Evolutionary conservation across 2,113 vertebrate species (phyloP), one percentile per base, ranked within the genome.

Genomic region (Myrmecophaga tridactyla): DNA sequence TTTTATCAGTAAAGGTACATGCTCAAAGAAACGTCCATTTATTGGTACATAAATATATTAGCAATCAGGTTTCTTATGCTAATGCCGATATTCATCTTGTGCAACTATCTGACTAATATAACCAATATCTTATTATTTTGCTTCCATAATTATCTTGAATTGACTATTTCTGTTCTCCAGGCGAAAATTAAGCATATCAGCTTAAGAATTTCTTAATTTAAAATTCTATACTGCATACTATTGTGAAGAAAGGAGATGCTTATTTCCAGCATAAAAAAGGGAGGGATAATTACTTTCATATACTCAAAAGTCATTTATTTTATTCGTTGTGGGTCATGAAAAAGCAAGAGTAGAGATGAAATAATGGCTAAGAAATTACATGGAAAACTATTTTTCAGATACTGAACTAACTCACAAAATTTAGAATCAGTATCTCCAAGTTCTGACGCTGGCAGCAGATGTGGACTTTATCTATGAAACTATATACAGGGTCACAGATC

Each of bases 61-160:
- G 12, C 53, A 48, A 63, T 58, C 34, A 70, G n/a, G 83, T 62
- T 69, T 58, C 3, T 60, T 60, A 75, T 56, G 43, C 20, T 72
- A 77, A 78, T 39, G 7, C 69, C 58, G 70, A 80, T 83, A 21
- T 31, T 4, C 77, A 6, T 77, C 20, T 51, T 53, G 10, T 11
- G 7, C 14, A 87, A 81, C 53, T 70, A 73, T 58, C 41, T 88
- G 48, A 76, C 48, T 86, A 63, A 90, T 25, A 63, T 3, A 39
- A 46, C 39, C 20, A 89, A 17, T 65, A 75, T 4, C 46, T 69
- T 41, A 86, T 41, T 76, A 41, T 77, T 69, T 36, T 81, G 27
- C 31, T 96, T 72, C 80, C 4, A 89, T 43, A 95, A 90, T 87
- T 81, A 92, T 62, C 65, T 94, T 86, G 39, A 82, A 56, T 39